These are phyloP conservation scores for Ridgeia piscesae DNA, from an alignment of 1,140 invertebrate species.

Conservation along the genomic window DNA sequence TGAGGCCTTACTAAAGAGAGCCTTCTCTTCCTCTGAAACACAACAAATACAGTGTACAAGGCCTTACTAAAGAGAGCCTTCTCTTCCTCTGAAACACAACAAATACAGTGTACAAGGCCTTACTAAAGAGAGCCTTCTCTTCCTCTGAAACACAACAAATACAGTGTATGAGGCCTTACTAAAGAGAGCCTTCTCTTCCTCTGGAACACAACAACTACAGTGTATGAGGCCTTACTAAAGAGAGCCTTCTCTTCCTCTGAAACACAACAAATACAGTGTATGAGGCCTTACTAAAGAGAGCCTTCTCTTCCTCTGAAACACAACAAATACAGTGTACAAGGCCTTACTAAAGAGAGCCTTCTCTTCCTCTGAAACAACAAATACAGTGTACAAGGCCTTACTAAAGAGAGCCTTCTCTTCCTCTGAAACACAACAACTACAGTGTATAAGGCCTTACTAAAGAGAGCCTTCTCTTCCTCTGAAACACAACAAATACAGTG, in stretches of 20 bases:
- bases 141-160: background rate
- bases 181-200: background rate
- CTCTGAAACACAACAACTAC: background rate
- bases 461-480: constrained; percentile 1
- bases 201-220: constrained; percentile 2
- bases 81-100: background rate
- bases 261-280: constrained; percentile 10
- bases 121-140: background rate
- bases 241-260: constrained; percentile 3
- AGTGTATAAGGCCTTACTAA: constrained; percentile 14
- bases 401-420: background rate
- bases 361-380: background rate
- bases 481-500: background rate
- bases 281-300: background rate
- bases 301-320: constrained; percentile 2
- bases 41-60: constrained; percentile 14
- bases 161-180: constrained; percentile 15
- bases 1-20: background rate
- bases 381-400: constrained; percentile 19
- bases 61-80: background rate
- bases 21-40: constrained; percentile 2
- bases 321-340: constrained; percentile 14
- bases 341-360: background rate
- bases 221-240: constrained; percentile 10
- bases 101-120: constrained; percentile 16